Evolutionary conservation across 2,797 vertebrate species (phyloP), one percentile per base, ranked within the genome.

Genomic region (Mus caroli): DNA sequence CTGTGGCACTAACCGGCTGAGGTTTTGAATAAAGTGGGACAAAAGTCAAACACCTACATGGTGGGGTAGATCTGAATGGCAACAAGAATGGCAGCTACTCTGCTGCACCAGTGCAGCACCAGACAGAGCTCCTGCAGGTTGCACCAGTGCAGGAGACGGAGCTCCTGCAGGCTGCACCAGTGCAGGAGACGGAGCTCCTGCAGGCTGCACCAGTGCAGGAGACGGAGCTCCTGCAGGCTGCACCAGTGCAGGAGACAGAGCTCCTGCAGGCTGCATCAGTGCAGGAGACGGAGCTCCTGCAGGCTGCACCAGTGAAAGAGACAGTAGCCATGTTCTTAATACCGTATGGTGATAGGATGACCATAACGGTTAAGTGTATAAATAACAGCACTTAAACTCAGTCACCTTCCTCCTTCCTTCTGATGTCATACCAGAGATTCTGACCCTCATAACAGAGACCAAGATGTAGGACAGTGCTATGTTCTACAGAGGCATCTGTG

Each of bases 21-120:
- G 77, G 37, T 43, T 82, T 58, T 78, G 60, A 52, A 88, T 71
- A 52, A 84, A 95, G 46, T 22, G 40, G 76, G 91, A 94, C 20
- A 92, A 90, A 92, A 84, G 28, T 56, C 26, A 91, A 83, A 71
- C 31, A 43, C 14, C 13, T 34, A 22, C 75, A 92, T 64, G 67
- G 58, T 13, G 54, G 26, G 69, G 19, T 28, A 78, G 6, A 20
- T 26, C 50, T 52, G 52, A 80, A 78, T 10, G 3, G 40, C 50
- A 15, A 85, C 34, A 90, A 80, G 87, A 90, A 56, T 26, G 3
- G 22, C 34, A 37, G 80, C 87, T 50, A 75, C 17, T 69, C 62
- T 43, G 91, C 64, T 52, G 83, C 64, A 69, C 31, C 64, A 43
- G 43, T 43, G 15, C 50, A 50, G 50, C 4, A n/a, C n/a, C n/a